phyloP scores from a whole-genome alignment of 1,140 invertebrate species.

The Drosophila orosa region DNA sequence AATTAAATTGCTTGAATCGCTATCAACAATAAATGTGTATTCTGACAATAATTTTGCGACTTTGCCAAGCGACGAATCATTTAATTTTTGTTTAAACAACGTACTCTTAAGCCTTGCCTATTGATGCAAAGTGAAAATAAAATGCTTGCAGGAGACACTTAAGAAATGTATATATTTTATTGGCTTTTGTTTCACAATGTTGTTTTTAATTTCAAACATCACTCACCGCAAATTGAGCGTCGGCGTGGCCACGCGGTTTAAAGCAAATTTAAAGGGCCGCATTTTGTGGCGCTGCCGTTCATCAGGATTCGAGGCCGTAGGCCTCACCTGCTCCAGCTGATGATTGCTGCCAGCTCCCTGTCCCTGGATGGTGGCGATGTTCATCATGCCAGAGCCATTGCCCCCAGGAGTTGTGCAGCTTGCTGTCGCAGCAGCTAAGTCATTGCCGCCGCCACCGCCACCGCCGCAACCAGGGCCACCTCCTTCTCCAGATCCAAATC shows the following conservation, averaged over 20 bases:
- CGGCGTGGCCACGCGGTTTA: constrained; percentile 87
- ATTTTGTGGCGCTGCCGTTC: constrained; percentile 86
- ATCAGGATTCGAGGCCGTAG: constrained; percentile 84
- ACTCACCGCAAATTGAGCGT: constrained; percentile 87
- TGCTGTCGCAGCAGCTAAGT: constrained; percentile 77
- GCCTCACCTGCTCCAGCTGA: constrained; percentile 42
- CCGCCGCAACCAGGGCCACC: neutral
- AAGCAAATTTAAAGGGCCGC: constrained; percentile 87
- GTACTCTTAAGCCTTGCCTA: no score
- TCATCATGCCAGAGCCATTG: constrained; percentile 45
- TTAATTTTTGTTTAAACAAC: no score
- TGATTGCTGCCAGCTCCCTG: constrained; percentile 37
- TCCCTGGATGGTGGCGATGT: constrained; percentile 65
- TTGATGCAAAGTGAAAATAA: no score
- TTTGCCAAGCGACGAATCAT: no score
- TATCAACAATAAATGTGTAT: no score
- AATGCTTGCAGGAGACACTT: no score
- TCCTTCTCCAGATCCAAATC: constrained; percentile 7
- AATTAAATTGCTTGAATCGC: no score
- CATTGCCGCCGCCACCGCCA: constrained; percentile 61
- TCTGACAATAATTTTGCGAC: no score
- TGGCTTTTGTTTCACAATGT: constrained; percentile 2
- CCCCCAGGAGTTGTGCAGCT: constrained; percentile 58
- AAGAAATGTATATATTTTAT: neutral
- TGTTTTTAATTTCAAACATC: constrained; percentile 4